Evolutionary conservation across 2,888 invertebrate species (phyloP).

Genomic region (Scrobipalpa atriplicella): DNA sequence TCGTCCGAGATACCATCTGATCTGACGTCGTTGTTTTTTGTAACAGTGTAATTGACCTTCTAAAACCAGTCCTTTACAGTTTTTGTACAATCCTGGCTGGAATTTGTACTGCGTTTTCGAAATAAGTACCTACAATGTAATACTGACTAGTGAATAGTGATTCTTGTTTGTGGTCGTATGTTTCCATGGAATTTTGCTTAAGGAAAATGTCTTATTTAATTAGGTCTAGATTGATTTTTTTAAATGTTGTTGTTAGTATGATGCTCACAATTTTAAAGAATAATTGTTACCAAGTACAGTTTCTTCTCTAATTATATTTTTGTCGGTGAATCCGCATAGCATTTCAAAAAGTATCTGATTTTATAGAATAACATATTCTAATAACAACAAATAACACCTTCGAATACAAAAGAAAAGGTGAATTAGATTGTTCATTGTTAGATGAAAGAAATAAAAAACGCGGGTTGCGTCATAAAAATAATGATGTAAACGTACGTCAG

Average conservation of each 20-base stretch:
- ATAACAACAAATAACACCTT: background rate
- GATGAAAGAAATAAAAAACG: conserved; percentile 7
- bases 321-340: too few relatives aligned
- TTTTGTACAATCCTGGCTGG: background rate
- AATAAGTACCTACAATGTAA: too few relatives aligned
- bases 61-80: background rate
- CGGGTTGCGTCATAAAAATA: conserved; percentile 16
- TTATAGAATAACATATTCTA: background rate
- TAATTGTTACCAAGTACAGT: too few relatives aligned
- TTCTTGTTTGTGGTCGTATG: too few relatives aligned
- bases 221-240: too few relatives aligned
- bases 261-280: too few relatives aligned
- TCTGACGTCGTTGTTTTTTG: background rate
- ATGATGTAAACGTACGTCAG: conserved; percentile 22
- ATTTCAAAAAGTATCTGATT: background rate
- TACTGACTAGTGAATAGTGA: too few relatives aligned
- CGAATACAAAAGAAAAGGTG: background rate
- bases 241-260: too few relatives aligned
- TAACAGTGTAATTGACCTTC: conserved; percentile 15
- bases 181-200: too few relatives aligned
- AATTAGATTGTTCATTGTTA: conserved; percentile 7
- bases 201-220: too few relatives aligned
- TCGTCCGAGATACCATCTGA: conserved; percentile 15
- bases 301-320: too few relatives aligned
- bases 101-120: background rate